Percentiles rank a stretch among this genome's conserved stretches.
Conservation (phyloP, 2,113 vertebrate species). For the Onychostruthus taczanowskii region DNA sequence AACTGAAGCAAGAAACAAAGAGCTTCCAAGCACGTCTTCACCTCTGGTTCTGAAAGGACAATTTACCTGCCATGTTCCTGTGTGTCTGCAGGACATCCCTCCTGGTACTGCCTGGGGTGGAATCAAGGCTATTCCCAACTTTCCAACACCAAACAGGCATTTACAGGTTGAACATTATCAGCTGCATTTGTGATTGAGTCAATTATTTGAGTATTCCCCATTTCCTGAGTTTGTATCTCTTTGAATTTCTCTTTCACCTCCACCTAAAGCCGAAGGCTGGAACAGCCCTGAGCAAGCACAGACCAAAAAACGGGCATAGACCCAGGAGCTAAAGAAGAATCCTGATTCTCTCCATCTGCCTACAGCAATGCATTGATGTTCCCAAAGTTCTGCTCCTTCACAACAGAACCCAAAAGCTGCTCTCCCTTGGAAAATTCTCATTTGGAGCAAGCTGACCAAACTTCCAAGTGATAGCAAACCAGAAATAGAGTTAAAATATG, state of each 20-base stretch:
- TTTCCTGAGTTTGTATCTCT: background rate
- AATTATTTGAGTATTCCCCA: background rate
- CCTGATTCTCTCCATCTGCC: background rate
- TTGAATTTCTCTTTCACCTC: background rate
- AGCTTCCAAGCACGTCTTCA: background rate
- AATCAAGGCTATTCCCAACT: background rate
- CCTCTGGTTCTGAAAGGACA: background rate
- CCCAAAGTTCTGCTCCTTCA: background rate
- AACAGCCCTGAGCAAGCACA: background rate
- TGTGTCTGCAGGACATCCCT: background rate
- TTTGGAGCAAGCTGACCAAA: background rate
- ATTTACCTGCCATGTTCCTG: background rate
- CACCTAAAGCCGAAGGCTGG: background rate
- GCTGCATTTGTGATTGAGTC: background rate
- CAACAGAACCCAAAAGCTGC: background rate
- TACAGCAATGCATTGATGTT: background rate
- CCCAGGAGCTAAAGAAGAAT: background rate
- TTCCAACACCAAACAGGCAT: background rate
- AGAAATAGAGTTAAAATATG: background rate
- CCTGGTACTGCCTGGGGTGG: background rate
- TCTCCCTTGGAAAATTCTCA: background rate
- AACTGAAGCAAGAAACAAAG: background rate
- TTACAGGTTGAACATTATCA: background rate
- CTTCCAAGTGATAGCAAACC: background rate
- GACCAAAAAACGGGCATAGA: background rate